Base-by-base conservation (phyloP, 2,113 vertebrate genomes). In the Dinomys branickii region DNA sequence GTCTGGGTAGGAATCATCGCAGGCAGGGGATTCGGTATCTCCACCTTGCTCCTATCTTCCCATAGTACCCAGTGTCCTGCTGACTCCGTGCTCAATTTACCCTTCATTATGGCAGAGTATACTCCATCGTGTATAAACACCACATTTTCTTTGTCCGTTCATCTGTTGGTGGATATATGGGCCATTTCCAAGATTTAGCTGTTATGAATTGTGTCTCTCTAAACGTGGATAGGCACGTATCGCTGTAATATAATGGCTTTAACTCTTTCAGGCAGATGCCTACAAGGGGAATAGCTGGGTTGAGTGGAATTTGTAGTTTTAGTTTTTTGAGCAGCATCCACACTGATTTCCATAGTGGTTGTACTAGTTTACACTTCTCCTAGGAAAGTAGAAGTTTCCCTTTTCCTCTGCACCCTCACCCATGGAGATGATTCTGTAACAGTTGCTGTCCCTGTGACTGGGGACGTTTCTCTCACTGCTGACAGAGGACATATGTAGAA, bases 1-100 rank as follows among this genome's bases (percentile, higher is more conserved):
- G 1, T 22, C 6, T 69, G 33, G 59, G 47, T 1, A 8, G 54
- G 3, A 9, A 10, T 38, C 50, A 0, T 3, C 47, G 3, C 4
- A 24, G n/a, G 26, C 24, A 4, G 10, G 81, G 73, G 52, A 69
- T 30, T 56, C 26, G 0, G 26, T 7, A 5, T 59, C 41, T 59
- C 85, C 5, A 0, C 19, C 67, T 56, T 6, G 5, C 50, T 17
- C 17, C 52, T 24, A 3, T 41, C 58, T 65, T 30, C 77, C 77
- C 14, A 19, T 30, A 47, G 75, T 47, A 47, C 41, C 1, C 12
- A 44, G 35, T 26, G 52, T 30, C 20, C 0, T 22, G 12, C 22
- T 58, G 52, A 19, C 52, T 73, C 0, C 0, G 59, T 0, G 1
- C 33, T 28, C 10, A 22, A 20, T 77, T 77, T 77, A 14, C 44